Evolutionary conservation across 2,797 vertebrate species (phyloP), one percentile per base, ranked within the genome.

Genomic region (Lacerta bilineata): DNA sequence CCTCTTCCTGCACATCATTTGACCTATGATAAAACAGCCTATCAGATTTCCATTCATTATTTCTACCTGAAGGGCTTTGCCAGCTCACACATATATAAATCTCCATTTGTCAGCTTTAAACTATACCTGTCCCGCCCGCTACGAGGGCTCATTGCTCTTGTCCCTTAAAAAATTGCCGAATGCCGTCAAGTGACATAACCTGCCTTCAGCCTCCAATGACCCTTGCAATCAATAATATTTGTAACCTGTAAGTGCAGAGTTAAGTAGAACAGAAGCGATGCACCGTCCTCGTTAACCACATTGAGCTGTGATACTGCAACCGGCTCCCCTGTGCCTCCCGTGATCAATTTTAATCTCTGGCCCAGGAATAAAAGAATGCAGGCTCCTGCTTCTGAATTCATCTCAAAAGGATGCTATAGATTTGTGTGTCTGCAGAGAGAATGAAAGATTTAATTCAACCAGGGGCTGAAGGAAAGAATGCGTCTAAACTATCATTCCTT

Each of bases 331-430:
- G 95, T 95, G 96, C 89, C 93, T 92, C 83, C 90, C 71, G 61
- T 96, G 96, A 97, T 97, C 97, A 97, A 97, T 97, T 97, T 96
- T 96, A 96, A 97, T 97, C 96, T 97, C 92, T 94, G 92, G 95
- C 91, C 90, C 93, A 95, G 91, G 93, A 96, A 96, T 90, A 93
- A 95, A 96, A 95, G 94, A 95, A 96, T 20, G 64, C 89, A 93
- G 91, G 71, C 90, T 90, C 91, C 94, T 87, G 93, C 92, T 96
- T 93, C 96, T 69, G 2, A 95, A 96, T 93, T 94, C 93, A 95
- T 92, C 93, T 93, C 89, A 91, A 96, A 96, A 93, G 94, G 92
- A 96, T 93, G 90, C 89, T 96, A 97, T 90, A 95, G 96, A 97
- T 97, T 94, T 94, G 90, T 86, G 93, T 88, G 90, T 93, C 80